Conservation (phyloP, 2,113 vertebrate species). For the Entosphenus tridentatus region DNA sequence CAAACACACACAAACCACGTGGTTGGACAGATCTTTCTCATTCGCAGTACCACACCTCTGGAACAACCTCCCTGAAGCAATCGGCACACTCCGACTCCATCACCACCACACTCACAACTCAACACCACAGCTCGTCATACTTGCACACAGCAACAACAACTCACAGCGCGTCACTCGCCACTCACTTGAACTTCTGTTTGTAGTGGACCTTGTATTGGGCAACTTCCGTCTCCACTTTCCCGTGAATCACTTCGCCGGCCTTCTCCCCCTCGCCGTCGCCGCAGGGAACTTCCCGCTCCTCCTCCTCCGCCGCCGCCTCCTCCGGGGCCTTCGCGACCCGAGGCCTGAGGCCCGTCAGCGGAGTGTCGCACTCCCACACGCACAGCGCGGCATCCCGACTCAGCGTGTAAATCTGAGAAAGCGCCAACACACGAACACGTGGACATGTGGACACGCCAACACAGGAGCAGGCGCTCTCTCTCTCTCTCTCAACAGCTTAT, state of each 20-base stretch:
- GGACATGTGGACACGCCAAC: background rate
- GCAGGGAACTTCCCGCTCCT: conserved; percentile 14
- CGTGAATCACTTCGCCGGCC: conserved; percentile 32
- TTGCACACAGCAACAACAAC: no score
- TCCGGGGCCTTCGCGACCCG: conserved; percentile 14
- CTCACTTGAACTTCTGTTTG: conserved; percentile 47
- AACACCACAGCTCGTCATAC: no score
- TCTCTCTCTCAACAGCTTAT: no score
- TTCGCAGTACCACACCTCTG: no score
- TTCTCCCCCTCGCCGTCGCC: conserved; percentile 18
- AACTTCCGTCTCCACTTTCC: conserved; percentile 24
- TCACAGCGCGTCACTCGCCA: conserved; percentile 3
- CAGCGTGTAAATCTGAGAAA: conserved; percentile 51
- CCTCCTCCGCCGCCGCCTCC: conserved; percentile 15
- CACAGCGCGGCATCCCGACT: conserved; percentile 72
- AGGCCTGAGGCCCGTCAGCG: conserved; percentile 31
- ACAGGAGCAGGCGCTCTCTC: no score
- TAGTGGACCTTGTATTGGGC: conserved; percentile 39
- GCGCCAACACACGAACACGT: conserved; percentile 5
- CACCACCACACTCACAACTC: no score
- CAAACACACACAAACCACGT: no score
- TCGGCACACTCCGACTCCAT: no score
- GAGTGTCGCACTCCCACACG: conserved; percentile 69
- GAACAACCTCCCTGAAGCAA: no score
- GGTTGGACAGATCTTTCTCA: no score